phyloP scores from a whole-genome alignment of 2,797 vertebrate genomes.

The Diplodus sargus region DNA sequence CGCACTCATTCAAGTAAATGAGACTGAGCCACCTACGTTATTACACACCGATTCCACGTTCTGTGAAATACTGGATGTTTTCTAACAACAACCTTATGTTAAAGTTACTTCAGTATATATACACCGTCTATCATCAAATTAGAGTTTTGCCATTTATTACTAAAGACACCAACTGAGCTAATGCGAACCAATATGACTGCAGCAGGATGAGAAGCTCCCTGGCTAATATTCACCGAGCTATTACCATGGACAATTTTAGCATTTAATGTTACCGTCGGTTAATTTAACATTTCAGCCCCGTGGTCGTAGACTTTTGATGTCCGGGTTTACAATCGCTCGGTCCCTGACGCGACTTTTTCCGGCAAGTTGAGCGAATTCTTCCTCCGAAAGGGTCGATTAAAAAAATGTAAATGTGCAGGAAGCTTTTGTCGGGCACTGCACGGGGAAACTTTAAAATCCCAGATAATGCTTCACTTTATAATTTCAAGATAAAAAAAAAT shows the following conservation, averaged over 20 bases:
- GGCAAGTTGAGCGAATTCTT: neutral
- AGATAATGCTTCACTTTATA: neutral
- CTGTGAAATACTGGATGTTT: neutral
- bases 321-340: neutral
- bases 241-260: conserved; percentile 25
- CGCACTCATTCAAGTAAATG: neutral
- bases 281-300: conserved; percentile 32
- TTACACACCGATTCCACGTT: neutral
- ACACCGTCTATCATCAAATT: neutral
- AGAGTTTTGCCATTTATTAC: conserved; percentile 14
- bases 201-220: conserved; percentile 38
- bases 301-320: conserved; percentile 16
- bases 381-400: neutral
- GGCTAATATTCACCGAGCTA: conserved; percentile 37
- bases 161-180: conserved; percentile 19
- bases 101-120: neutral
- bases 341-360: neutral
- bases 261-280: conserved; percentile 43
- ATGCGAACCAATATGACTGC: conserved; percentile 35
- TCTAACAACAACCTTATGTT: neutral
- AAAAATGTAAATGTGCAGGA: no score
- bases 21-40: neutral
- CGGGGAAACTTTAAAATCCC: neutral
- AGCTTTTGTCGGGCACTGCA: no score
- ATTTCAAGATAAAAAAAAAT: conserved; percentile 13